These are phyloP conservation scores for Heliconius eleuchia DNA, from an alignment of 1,140 invertebrate genomes.

Conservation along the genomic window DNA sequence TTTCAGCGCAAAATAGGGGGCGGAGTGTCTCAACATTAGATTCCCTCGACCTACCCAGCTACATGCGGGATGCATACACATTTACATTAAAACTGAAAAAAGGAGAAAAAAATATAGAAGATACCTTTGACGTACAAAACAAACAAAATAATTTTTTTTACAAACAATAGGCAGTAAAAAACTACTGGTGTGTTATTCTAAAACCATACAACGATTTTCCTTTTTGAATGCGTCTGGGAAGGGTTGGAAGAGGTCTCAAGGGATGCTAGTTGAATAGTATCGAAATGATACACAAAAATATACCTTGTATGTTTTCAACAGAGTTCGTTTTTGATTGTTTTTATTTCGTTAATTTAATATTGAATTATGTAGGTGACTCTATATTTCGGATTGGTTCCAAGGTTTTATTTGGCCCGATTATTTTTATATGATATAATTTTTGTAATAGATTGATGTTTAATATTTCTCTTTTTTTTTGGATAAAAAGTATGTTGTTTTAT, in stretches of 20 bases:
- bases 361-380: slow-evolving; percentile 26
- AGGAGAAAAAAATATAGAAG: too few species aligned
- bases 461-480: not conserved
- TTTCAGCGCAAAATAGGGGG: too few species aligned
- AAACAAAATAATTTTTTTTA: not conserved
- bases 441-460: not conserved
- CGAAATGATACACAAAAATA: slow-evolving; percentile 5
- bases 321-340: not conserved
- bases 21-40: too few species aligned
- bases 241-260: slow-evolving; percentile 37
- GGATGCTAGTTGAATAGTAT: slow-evolving; percentile 20
- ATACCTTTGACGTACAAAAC: not conserved
- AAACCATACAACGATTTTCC: slow-evolving; percentile 34
- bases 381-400: slow-evolving; percentile 3
- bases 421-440: slow-evolving; percentile 10
- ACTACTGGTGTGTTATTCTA: slow-evolving; percentile 23
- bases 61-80: too few species aligned
- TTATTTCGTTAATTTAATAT: slow-evolving; percentile 20
- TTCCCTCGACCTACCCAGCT: too few species aligned
- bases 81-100: too few species aligned
- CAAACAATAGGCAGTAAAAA: slow-evolving; percentile 33
- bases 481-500: not conserved
- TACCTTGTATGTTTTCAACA: not conserved
- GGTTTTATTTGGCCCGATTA: not conserved
- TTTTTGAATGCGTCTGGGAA: slow-evolving; percentile 39